Base-by-base conservation (phyloP, 2,113 vertebrate genomes). In the Clinocottus analis region DNA sequence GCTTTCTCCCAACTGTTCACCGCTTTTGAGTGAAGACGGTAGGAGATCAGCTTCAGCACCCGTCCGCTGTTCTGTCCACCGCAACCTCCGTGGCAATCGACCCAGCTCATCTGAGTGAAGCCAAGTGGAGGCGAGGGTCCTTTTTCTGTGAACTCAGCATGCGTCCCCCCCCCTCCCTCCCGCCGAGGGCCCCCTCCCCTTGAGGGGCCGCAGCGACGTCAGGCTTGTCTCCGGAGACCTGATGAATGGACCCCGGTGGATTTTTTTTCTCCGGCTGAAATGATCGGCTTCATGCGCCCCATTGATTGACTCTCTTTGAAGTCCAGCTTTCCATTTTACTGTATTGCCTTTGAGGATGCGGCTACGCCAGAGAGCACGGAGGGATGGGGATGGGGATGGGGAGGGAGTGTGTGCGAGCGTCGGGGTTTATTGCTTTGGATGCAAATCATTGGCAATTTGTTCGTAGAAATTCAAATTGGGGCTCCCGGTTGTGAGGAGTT, bases 261-360 rank as follows among this genome's bases (percentile, higher is more conserved):
- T 82, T 86, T 77, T 72, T 82, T 86, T 77, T 72, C 55, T 82
- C 64, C 80, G 75, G 63, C 64, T 81, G 51, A 60, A 77, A 70
- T 39, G 55, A 72, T 49, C 53, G 63, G 69, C 55, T 70, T 73
- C 68, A n/a, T 73, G 25, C 53, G 59, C 59, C 2, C 61, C 66
- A 60, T 79, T 88, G 77, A 82, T 81, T 41, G 39, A 67, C 75
- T 84, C 27, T 51, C 69, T 93, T 89, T 85, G 80, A 87, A 89
- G 68, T 79, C 31, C 8, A 68, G 60, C 69, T 82, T 84, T 55
- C 64, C 51, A 62, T 88, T 82, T 83, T 68, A 16, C 55, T 41
- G 19, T 72, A 72, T 83, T 73, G 59, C 73, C 70, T 89, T 73
- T 75, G 72, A 85, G 76, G 70, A 68, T 64, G 83, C 49, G 8